Conservation (phyloP, 2,888 invertebrate species). For the Scrobipalpa costella region DNA sequence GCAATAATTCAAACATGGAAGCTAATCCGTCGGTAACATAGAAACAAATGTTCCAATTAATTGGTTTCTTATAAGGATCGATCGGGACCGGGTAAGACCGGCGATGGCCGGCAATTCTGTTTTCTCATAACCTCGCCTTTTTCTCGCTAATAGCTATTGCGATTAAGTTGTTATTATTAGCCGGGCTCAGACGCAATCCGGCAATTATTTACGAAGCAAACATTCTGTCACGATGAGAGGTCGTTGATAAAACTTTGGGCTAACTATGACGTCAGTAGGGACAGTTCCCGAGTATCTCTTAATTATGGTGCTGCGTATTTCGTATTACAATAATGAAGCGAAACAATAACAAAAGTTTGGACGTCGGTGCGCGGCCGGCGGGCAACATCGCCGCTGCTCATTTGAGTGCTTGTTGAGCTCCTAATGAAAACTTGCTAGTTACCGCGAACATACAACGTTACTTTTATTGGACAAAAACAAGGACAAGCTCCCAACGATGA, state of each 20-base stretch:
- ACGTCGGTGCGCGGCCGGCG: constrained; percentile 63
- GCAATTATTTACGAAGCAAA: constrained; percentile 68
- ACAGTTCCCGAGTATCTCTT: constrained; percentile 74
- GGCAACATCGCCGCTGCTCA: constrained; percentile 69
- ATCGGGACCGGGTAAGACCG: constrained; percentile 47
- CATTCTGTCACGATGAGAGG: constrained; percentile 63
- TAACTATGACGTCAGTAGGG: constrained; percentile 69
- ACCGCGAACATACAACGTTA: constrained; percentile 61
- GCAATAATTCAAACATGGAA: constrained; percentile 17
- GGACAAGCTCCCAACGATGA: constrained; percentile 45
- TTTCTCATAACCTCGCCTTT: constrained; percentile 51
- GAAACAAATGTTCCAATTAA: constrained; percentile 51
- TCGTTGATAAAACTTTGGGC: constrained; percentile 67
- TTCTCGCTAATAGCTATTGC: constrained; percentile 55
- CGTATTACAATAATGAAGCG: constrained; percentile 79
- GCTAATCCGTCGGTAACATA: constrained; percentile 30
- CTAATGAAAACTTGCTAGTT: constrained; percentile 77
- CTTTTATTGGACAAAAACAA: constrained; percentile 62
- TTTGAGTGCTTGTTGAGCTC: constrained; percentile 75
- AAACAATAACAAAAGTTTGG: constrained; percentile 80
- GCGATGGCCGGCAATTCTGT: constrained; percentile 46
- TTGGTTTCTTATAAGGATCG: constrained; percentile 59
- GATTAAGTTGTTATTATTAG: constrained; percentile 65
- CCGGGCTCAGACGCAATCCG: constrained; percentile 55
- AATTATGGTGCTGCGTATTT: constrained; percentile 77